These are phyloP conservation scores for Helicolenus hilgendorfi DNA, from an alignment of 2,797 vertebrate species.

Conservation along the genomic window DNA sequence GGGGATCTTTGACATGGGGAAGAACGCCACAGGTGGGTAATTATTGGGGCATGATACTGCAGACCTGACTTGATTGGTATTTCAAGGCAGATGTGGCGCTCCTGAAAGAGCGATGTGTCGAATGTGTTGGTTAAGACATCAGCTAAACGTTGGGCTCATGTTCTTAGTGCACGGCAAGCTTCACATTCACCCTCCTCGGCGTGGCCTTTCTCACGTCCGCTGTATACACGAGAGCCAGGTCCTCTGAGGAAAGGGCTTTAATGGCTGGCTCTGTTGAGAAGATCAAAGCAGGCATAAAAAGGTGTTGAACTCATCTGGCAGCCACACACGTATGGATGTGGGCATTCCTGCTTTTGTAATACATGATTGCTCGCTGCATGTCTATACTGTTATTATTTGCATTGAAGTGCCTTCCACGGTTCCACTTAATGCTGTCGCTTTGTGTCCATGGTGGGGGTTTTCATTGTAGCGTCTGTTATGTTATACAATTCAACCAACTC, in stretches of 20 bases:
- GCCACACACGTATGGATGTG: neutral
- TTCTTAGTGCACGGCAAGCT: neutral
- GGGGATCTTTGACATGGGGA: neutral
- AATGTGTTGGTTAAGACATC: neutral
- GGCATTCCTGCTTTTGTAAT: slow-evolving; percentile 15
- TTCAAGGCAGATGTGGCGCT: neutral
- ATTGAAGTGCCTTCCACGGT: neutral
- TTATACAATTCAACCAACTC: neutral
- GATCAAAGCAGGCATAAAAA: slow-evolving; percentile 30
- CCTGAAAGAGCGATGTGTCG: neutral
- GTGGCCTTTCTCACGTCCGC: neutral
- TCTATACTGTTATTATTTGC: neutral
- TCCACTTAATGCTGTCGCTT: neutral
- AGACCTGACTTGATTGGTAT: neutral
- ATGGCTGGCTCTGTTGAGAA: neutral
- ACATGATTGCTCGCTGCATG: neutral
- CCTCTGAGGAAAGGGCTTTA: slow-evolving; percentile 4
- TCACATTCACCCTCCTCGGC: neutral
- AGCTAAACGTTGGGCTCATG: neutral
- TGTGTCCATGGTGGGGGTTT: neutral
- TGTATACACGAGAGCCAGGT: neutral
- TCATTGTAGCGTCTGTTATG: neutral
- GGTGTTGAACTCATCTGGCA: slow-evolving; percentile 27
- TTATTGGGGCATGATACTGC: neutral
- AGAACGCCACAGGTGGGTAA: neutral